Evolutionary conservation across 2,888 invertebrate species (phyloP).

Genomic region (Keiferia lycopersicella): DNA sequence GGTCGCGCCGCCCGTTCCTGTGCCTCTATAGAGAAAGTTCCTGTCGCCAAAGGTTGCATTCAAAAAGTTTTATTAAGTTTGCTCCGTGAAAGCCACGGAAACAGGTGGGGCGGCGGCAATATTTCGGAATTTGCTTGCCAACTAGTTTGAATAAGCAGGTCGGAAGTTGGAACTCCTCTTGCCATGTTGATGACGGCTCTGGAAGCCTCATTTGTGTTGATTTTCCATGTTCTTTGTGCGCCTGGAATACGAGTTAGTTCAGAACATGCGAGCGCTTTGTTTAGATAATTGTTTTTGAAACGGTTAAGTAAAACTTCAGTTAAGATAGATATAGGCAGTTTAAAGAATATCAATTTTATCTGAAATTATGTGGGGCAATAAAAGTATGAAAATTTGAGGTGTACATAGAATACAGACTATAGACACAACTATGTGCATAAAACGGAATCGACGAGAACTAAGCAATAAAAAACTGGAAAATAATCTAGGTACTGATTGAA

Average conservation of each 20-base stretch:
- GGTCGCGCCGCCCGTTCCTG: background rate
- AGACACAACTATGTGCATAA: no score
- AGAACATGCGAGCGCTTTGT: background rate
- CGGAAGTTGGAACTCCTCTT: constrained; percentile 33
- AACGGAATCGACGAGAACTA: no score
- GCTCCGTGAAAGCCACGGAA: constrained; percentile 44
- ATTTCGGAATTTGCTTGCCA: constrained; percentile 45
- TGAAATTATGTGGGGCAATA: no score
- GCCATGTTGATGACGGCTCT: constrained; percentile 27
- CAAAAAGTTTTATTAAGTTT: constrained; percentile 66
- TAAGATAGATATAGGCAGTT: no score
- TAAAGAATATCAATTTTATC: no score
- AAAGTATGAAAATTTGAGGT: no score
- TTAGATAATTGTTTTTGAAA: no score
- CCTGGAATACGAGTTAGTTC: constrained; percentile 19
- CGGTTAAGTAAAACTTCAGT: no score
- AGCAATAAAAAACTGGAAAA: no score
- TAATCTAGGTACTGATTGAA: no score
- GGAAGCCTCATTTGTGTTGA: constrained; percentile 27
- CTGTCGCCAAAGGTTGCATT: constrained; percentile 52
- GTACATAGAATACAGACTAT: no score
- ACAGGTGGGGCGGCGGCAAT: constrained; percentile 39
- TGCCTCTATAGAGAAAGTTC: constrained; percentile 40
- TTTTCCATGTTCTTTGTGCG: constrained; percentile 17
- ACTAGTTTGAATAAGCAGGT: constrained; percentile 51